A percentile compares a stretch with the other conserved stretches of the same genome.
Conservation (phyloP, 2,797 vertebrate genomes). For the Aselliscus stoliczkanus region DNA sequence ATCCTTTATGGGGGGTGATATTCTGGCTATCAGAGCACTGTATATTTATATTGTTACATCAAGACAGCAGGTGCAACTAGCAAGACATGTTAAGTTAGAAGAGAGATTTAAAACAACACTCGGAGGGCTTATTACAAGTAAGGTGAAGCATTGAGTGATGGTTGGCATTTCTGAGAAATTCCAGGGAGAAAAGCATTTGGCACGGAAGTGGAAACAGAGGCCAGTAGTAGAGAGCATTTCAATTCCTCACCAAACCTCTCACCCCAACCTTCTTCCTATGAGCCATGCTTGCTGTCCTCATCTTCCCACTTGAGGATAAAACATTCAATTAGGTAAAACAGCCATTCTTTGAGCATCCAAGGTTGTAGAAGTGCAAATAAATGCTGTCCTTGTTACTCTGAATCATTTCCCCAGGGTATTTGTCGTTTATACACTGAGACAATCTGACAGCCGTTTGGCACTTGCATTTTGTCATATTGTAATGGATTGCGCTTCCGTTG, state of each 20-base stretch:
- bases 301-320: background rate
- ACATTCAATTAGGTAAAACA: background rate
- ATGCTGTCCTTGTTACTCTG: conserved; percentile 21
- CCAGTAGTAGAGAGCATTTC: background rate
- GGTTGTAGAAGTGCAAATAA: background rate
- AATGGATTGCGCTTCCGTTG: conserved; percentile 45
- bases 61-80: background rate
- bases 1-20: background rate
- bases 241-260: background rate
- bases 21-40: background rate
- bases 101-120: background rate
- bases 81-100: background rate
- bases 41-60: background rate
- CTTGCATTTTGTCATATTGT: conserved; percentile 29
- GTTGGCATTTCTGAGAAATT: conserved; percentile 38
- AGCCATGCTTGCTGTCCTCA: background rate
- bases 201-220: background rate
- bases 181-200: background rate
- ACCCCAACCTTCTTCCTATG: background rate
- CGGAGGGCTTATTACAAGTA: background rate
- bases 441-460: conserved; percentile 54
- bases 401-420: conserved; percentile 25
- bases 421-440: conserved; percentile 49
- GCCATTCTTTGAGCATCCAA: background rate
- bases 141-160: background rate